Conservation (phyloP, 1,140 invertebrate genomes). For the Linepithema humile region DNA sequence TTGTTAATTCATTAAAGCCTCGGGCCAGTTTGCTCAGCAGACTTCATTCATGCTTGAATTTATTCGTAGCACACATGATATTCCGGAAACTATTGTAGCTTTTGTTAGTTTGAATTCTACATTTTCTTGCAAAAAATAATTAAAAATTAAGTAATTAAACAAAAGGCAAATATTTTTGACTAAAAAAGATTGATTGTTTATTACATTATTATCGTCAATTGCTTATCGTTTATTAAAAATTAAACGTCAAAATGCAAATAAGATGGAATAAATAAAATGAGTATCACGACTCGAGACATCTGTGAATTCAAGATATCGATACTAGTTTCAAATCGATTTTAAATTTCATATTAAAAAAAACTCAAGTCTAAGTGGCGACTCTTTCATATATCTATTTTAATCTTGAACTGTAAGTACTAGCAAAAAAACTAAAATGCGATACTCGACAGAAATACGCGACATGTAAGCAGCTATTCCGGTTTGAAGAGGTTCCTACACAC, state of each 20-base stretch:
- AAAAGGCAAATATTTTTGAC: no score
- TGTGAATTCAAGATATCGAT: not conserved
- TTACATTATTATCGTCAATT: no score
- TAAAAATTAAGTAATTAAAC: no score
- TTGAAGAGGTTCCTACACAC: not conserved
- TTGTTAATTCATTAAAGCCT: no score
- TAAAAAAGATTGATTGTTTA: no score
- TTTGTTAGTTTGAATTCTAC: no score
- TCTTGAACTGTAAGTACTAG: not conserved
- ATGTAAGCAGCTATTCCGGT: constrained; percentile 11
- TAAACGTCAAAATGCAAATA: not conserved
- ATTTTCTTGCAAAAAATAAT: no score
- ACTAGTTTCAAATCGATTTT: not conserved
- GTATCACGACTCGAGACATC: not conserved
- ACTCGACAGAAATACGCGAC: not conserved
- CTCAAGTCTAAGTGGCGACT: not conserved
- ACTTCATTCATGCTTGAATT: no score
- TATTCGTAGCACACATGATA: no score
- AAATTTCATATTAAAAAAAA: not conserved
- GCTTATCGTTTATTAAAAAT: not conserved
- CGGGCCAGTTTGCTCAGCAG: no score
- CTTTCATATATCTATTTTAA: not conserved
- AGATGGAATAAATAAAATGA: not conserved
- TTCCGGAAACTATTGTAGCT: no score
- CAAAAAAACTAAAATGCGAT: not conserved